Evolutionary conservation across 23 tunicate species (phyloP).

Genomic region (Ciona savignyi): DNA sequence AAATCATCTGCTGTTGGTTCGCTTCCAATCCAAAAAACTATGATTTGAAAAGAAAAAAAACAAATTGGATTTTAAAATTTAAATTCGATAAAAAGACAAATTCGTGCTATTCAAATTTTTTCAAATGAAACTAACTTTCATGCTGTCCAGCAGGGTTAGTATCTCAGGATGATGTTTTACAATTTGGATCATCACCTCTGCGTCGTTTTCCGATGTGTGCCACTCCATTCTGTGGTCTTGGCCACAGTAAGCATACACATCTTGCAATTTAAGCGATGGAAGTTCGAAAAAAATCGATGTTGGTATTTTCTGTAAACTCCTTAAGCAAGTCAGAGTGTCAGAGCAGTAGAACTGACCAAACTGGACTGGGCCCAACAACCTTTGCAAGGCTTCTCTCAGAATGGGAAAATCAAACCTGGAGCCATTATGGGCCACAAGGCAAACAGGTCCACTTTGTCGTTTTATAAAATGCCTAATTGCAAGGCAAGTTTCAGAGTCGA

Average conservation of each 20-base stretch:
- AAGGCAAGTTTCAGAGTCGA: conserved; percentile 4
- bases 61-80: too few relatives aligned
- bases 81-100: too few relatives aligned
- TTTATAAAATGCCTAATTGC: conserved; percentile 16
- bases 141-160: not conserved
- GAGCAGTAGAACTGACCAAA: not conserved
- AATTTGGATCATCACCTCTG: not conserved
- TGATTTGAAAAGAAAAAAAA: too few relatives aligned
- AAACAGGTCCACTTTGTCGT: conserved; percentile 28
- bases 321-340: not conserved
- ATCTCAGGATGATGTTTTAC: not conserved
- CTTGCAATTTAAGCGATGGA: not conserved
- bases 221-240: not conserved
- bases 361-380: not conserved
- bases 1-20: too few relatives aligned
- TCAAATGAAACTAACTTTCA: too few relatives aligned
- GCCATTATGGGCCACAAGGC: conserved; percentile 63
- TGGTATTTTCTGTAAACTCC: not conserved
- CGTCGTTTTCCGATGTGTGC: not conserved
- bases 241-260: not conserved
- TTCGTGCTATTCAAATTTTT: too few relatives aligned
- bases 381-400: not conserved
- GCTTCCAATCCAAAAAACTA: too few relatives aligned
- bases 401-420: conserved; percentile 33
- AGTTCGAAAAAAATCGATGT: too few relatives aligned